Evolutionary conservation across 1,140 invertebrate genomes (phyloP), one percentile per base, ranked within the genome.

Genomic region (Eriosoma lanigerum): DNA sequence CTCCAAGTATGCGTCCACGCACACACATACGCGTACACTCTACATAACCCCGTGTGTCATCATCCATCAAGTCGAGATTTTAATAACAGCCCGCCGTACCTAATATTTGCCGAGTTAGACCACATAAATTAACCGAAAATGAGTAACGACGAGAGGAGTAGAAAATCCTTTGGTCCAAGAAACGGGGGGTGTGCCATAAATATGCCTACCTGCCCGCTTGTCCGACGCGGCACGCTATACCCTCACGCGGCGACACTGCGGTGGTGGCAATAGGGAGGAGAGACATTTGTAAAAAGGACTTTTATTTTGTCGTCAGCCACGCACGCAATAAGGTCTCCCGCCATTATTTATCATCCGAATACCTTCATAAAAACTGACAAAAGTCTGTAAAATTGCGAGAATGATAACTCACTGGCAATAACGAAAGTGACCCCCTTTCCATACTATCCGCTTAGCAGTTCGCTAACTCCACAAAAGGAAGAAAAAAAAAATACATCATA

Each of bases 41-140:
- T 38, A 21, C 64, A 68, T 46, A 68, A 70, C 54, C 68, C 73
- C 56, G 21, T 19, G 73, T 78, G 73, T 78, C 73, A 78, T 78
- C 73, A 78, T 78, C 73, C 73, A 78, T 78, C 73, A 78, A 78
- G 73, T 78, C 73, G 73, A 78, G 73, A 78, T 78, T 78, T 78
- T 78, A 78, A 78, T 78, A 78, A 78, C 56, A 48, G 54, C 73
- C 54, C 54, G 38, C 54, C 38, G 54, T 78, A 78, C 56, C 73
- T 78, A 78, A 78, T 78, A 78, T 78, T 78, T 62, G 73, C 73
- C 15, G 54, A 56, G 52, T 72, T 72, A 78, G 73, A 78, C 73
- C 73, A 78, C 73, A 78, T 78, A 78, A 78, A 78, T 78, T 78
- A 78, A 78, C 73, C 73, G 73, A 78, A 78, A 78, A 78, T 78